Base-by-base conservation (phyloP, 2,888 invertebrate genomes). In the Drosophila atripex region DNA sequence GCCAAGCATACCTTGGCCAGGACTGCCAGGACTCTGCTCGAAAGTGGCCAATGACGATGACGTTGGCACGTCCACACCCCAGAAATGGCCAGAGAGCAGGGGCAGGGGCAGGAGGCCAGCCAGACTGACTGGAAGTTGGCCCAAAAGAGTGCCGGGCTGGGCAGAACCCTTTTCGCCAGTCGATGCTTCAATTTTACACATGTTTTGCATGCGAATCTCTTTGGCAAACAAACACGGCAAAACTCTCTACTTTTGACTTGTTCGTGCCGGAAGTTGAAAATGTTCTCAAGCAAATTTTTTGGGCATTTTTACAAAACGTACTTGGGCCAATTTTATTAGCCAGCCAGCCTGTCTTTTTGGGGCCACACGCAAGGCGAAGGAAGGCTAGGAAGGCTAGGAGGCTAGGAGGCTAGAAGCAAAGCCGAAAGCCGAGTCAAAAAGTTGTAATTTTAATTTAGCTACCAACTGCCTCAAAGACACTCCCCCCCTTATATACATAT, bases 221-320 rank as follows among this genome's bases (percentile, higher is more conserved):
- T 41, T 49, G 49, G 39, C 73, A 55, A 59, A 60, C 72, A 69
- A 71, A 69, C 69, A 71, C 61, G 41, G 41, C 35, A 18, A 12
- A 53, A 54, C 38, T 41, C 46, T 35, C 51, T 14, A 23, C 25
- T 30, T 53, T 35, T 43, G 35, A 56, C 71, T 49, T 35, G 66
- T 70, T 71, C 72, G 58, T 78, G 71, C 80, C 84, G 80, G 84
- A 80, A 80, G 86, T 72, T 78, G 55, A 54, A 74, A 68, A 74
- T 76, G 74, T 86, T 86, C 80, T 71, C 61, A 74, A 79, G 74
- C 77, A 76, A 79, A 83, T 86, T 83, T 66, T 35, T 68, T 85
- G 86, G 63, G 60, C 73, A 83, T 83, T 86, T 76, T 69, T 78
- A 73, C 83, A 86, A 82, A 86, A 79, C 83, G 86, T 79, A 82